Evolutionary conservation across 2,888 invertebrate species (phyloP), one percentile per base, ranked within the genome.

Genomic region (Epistrophe eligans): DNA sequence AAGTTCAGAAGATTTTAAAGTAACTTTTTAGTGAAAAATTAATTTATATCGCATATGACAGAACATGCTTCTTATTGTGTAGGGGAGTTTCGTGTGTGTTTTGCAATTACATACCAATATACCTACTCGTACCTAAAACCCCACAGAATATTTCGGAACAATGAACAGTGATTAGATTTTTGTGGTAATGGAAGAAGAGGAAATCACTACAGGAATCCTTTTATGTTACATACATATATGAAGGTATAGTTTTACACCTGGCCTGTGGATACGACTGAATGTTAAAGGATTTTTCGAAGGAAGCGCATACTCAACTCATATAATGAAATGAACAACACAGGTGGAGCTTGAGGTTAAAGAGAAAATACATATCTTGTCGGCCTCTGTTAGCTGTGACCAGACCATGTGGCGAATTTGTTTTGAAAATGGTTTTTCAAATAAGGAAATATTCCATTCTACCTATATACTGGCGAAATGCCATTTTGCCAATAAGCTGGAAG

Each of bases 141-240:
- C 28, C 15, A 40, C 32, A 55, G 57, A 52, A 45, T 35, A 73
- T 57, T 73, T 60, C 19, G 28, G 45, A 60, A 66, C 66, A 76
- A 72, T 66, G 71, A 57, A 38, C 71, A 67, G 73, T 81, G 85
- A 85, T 77, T 81, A 50, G 77, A 85, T 74, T 73, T 55, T 70
- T 77, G 81, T 48, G 81, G 85, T 24, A 24, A 35, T 50, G 55
- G 28, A 55, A 43, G 62, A 43, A 48, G 72, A 80, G 32, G 52
- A 24, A 77, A 48, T 66, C 28, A 57, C 48, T 45, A 32, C 52
- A 45, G 45, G 67, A 77, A 77, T 70, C 17, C 35, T 17, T n/a
- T n/a, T 62, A 15, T 19, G 24, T 24, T 24, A 24, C 3, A 1
- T 19, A n/a, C n/a, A n/a, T n/a, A 10, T 7, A 8, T 6, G 9